These are phyloP conservation scores for Stomatorhinus ivindoensis DNA, from an alignment of 2,113 vertebrate genomes.

Conservation along the genomic window DNA sequence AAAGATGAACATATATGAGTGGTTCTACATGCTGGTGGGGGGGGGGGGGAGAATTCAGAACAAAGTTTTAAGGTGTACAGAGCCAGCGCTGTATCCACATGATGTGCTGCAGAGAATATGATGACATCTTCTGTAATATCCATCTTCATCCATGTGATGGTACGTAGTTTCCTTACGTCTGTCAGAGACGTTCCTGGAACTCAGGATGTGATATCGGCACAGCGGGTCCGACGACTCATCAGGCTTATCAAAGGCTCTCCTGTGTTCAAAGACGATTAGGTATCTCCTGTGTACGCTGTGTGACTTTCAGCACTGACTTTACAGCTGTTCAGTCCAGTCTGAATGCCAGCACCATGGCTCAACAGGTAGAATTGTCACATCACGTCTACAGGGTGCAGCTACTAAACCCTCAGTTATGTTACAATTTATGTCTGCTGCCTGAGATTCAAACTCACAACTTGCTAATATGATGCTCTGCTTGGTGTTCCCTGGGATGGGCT, in stretches of 20 bases:
- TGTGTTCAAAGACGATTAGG: neutral
- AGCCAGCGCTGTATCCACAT: neutral
- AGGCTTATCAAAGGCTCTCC: neutral
- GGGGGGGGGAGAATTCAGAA: neutral
- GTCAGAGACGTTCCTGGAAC: neutral
- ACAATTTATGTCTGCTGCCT: neutral
- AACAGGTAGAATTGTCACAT: neutral
- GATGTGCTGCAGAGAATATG: neutral
- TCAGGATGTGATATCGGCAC: neutral
- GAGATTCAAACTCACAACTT: neutral
- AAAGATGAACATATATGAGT: neutral
- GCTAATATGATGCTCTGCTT: neutral
- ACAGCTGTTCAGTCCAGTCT: neutral
- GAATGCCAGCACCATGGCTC: neutral
- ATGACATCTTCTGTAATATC: conserved; percentile 13
- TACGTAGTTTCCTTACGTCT: neutral
- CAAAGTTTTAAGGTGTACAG: neutral
- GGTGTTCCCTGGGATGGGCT: neutral
- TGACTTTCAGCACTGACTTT: neutral
- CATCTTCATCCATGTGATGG: too few species aligned
- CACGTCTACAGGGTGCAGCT: neutral
- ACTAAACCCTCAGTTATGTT: neutral
- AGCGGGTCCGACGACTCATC: neutral
- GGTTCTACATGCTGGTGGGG: neutral
- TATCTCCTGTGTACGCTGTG: neutral